These are phyloP conservation scores for Apantesis nais DNA, from an alignment of 2,888 invertebrate species.

Conservation along the genomic window DNA sequence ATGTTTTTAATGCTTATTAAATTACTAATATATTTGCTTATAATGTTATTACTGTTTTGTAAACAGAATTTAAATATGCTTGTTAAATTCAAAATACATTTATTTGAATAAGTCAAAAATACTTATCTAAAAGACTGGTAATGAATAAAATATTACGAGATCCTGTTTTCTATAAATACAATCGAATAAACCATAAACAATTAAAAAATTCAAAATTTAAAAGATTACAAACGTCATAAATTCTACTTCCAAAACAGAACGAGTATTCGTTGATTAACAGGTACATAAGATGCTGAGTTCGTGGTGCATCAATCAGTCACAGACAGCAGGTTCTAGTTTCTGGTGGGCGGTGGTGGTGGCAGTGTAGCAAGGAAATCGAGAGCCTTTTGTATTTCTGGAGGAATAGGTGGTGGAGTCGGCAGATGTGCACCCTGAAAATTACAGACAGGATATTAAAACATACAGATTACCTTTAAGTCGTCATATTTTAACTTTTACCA, in stretches of 20 bases:
- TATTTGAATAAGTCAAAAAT: slow-evolving; percentile 9
- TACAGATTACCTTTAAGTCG: not conserved
- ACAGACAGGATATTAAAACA: not conserved
- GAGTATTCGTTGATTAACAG: slow-evolving; percentile 55
- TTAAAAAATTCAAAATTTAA: not conserved
- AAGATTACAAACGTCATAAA: slow-evolving; percentile 19
- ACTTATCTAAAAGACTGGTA: slow-evolving; percentile 35
- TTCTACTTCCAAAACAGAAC: slow-evolving; percentile 64
- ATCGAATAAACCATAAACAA: slow-evolving; percentile 21
- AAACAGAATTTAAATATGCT: slow-evolving; percentile 53
- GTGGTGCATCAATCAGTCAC: slow-evolving; percentile 35
- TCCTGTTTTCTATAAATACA: slow-evolving; percentile 36
- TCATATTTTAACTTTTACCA: not conserved
- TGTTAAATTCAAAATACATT: slow-evolving; percentile 22
- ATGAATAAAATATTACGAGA: slow-evolving; percentile 31
- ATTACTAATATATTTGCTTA: slow-evolving; percentile 31
- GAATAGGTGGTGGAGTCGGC: slow-evolving; percentile 91
- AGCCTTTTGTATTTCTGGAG: slow-evolving; percentile 90
- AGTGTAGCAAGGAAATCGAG: slow-evolving; percentile 89
- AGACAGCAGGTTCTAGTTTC: slow-evolving; percentile 52
- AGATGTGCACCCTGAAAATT: slow-evolving; percentile 88
- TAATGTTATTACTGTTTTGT: slow-evolving; percentile 62
- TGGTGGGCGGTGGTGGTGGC: slow-evolving; percentile 81
- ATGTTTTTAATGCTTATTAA: slow-evolving; percentile 67
- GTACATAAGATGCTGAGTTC: slow-evolving; percentile 46